These are phyloP conservation scores for Malurus elegans DNA, from an alignment of 2,113 vertebrate genomes.

Conservation along the genomic window DNA sequence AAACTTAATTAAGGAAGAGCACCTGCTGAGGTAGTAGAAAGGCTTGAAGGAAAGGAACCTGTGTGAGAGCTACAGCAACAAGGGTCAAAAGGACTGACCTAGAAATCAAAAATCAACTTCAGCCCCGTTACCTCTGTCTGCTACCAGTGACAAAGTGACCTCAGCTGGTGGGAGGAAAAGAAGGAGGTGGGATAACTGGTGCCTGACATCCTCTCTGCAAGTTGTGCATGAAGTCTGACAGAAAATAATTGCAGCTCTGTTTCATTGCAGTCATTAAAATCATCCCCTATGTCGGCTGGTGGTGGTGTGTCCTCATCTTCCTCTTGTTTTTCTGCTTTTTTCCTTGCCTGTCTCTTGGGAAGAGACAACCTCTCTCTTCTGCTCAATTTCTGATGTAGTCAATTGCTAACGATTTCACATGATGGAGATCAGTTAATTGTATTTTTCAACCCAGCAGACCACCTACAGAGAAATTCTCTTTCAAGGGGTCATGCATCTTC, in stretches of 20 bases:
- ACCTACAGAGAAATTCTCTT: background rate
- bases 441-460: background rate
- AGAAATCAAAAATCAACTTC: background rate
- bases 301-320: background rate
- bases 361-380: background rate
- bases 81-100: background rate
- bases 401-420: background rate
- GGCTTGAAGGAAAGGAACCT: background rate
- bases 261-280: background rate
- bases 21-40: background rate
- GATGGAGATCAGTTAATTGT: background rate
- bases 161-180: accelerated
- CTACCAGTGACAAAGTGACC: background rate
- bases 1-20: background rate
- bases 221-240: accelerated
- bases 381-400: background rate
- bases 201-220: background rate
- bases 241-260: background rate
- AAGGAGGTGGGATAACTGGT: background rate
- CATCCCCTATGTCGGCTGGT: accelerated
- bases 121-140: background rate
- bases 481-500: background rate
- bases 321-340: background rate
- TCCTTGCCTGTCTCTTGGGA: background rate
- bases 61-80: background rate